Evolutionary conservation across 2,888 invertebrate genomes (phyloP), one percentile per base, ranked within the genome.

Genomic region (Macaria liturata): DNA sequence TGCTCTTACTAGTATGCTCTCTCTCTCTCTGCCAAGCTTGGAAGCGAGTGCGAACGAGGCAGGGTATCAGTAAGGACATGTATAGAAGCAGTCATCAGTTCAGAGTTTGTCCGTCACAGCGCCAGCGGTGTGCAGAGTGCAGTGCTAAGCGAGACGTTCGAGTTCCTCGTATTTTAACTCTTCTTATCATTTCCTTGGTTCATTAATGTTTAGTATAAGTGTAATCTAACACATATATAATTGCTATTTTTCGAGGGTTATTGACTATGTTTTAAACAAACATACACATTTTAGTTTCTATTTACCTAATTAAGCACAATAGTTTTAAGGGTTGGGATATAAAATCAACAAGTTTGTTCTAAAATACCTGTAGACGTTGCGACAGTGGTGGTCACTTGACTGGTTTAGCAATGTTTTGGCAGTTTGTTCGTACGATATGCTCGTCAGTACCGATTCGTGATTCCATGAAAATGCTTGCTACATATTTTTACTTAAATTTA

Each of bases 201-300:
- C 71, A 74, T 74, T 79, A 72, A 73, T 69, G 69, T 77, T 78
- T 79, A 75, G 84, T 81, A 77, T 85, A 77, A 79, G 67, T 85
- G 75, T 75, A 76, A 83, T 83, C 83, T 83, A 78, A 84, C 77
- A 84, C 75, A 86, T 83, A 20, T 20, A 85, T 84, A 51, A 37
- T 81, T 81, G 81, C 85, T 89, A 89, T 90, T 89, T 90, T 91
- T 89, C 85, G 88, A 91, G 76, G 80, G 81, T 86, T 87, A 86
- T 89, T 88, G 80, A 76, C 78, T 84, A 81, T 82, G 78, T 83
- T 85, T 74, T 74, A 72, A 79, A 75, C 72, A 63, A 76, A 80
- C 78, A 80, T 76, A 78, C 76, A 81, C 76, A 70, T 79, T 83
- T 84, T 79, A 81, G 76, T 87, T 86, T 80, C 67, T 76, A 76